Evolutionary conservation across 2,888 invertebrate genomes (phyloP).

Genomic region (Elegia similella): DNA sequence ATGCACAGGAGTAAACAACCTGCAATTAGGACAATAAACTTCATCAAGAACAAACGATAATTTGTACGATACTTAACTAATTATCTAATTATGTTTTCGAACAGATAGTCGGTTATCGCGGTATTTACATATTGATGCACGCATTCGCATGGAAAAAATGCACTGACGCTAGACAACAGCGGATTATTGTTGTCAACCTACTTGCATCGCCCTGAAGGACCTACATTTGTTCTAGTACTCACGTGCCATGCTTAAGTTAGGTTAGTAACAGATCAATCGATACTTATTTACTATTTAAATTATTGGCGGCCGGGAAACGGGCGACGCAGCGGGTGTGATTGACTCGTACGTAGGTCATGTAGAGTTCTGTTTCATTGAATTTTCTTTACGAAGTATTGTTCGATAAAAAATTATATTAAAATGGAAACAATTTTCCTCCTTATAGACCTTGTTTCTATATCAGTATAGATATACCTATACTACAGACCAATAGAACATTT

Average conservation of each 20-base stretch:
- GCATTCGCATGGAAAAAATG: conserved; percentile 35
- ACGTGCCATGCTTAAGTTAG: background rate
- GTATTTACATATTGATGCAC: conserved; percentile 52
- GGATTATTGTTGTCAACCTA: conserved; percentile 16
- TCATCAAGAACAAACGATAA: conserved; percentile 68
- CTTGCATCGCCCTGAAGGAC: conserved; percentile 2
- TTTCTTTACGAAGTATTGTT: background rate
- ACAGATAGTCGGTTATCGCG: conserved; percentile 51
- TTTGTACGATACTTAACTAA: conserved; percentile 60
- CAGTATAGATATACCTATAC: background rate
- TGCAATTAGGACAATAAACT: conserved; percentile 73
- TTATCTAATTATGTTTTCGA: conserved; percentile 66
- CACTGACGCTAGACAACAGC: conserved; percentile 22
- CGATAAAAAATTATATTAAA: background rate
- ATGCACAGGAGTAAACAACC: conserved; percentile 65
- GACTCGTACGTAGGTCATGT: background rate
- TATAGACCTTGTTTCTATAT: background rate
- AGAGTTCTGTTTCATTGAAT: background rate
- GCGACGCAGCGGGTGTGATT: background rate
- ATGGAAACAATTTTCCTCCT: background rate
- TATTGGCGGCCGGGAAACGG: background rate
- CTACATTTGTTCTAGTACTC: conserved; percentile 4
- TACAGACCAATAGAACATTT: background rate
- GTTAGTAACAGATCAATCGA: background rate
- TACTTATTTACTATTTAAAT: background rate